A percentile compares a stretch with the other conserved stretches of the same genome.
Conservation (phyloP, 2,888 invertebrate species). For the Leucophenga montana region DNA sequence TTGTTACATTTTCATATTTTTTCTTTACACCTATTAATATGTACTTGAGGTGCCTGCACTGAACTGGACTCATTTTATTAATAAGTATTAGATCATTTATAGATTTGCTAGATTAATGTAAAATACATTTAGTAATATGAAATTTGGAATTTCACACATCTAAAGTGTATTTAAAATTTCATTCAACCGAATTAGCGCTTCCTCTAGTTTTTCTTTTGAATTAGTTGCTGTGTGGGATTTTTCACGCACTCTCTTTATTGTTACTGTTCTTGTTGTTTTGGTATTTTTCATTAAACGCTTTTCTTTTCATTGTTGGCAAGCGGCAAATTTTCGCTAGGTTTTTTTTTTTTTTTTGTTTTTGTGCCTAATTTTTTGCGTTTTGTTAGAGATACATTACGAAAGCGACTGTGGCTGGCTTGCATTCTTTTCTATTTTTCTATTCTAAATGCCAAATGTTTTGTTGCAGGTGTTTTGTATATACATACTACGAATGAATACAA, state of each 20-base stretch:
- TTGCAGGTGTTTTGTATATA: constrained; percentile 20
- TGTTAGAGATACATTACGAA: constrained; percentile 14
- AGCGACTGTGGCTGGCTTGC: constrained; percentile 8
- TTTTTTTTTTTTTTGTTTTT: not conserved
- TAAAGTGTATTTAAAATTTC: too few species aligned
- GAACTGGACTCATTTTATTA: too few species aligned
- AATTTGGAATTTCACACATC: too few species aligned
- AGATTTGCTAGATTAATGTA: too few species aligned
- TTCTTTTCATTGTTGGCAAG: not conserved
- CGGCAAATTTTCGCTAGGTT: not conserved
- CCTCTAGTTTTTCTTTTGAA: not conserved
- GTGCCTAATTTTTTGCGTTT: too few species aligned
- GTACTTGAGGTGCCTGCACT: too few species aligned
- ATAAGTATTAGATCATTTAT: too few species aligned
- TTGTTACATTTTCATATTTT: too few species aligned
- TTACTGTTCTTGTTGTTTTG: not conserved
- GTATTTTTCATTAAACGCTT: not conserved
- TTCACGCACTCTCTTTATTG: not conserved
- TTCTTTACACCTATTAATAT: too few species aligned
- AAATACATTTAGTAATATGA: too few species aligned
- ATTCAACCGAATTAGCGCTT: not conserved
- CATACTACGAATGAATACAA: too few species aligned
- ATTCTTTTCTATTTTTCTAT: not conserved
- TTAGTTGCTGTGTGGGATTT: constrained; percentile 16
- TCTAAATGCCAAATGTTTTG: not conserved